Evolutionary conservation across 2,888 invertebrate species (phyloP).

Genomic region (Deilephila porcellus): DNA sequence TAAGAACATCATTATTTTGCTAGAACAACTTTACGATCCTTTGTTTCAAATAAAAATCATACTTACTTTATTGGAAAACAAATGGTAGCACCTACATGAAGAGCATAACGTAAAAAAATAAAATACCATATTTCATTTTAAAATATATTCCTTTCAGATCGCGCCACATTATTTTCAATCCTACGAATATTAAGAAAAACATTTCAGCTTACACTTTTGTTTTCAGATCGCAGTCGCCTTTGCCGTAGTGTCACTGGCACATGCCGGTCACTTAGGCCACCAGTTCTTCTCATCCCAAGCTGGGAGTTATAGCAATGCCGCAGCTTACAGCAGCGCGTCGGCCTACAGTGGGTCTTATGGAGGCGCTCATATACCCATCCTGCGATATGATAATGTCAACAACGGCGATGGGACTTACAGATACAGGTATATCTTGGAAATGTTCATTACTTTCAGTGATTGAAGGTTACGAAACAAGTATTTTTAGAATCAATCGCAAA

Average conservation of each 20-base stretch:
- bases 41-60: no score
- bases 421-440: conserved; percentile 76
- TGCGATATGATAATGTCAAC: conserved; percentile 85
- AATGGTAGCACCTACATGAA: no score
- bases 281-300: conserved; percentile 44
- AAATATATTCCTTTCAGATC: no score
- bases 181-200: no score
- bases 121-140: no score
- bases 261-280: conserved; percentile 54
- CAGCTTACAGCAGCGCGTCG: conserved; percentile 37
- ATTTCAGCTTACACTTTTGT: conserved; percentile 8
- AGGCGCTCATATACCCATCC: conserved; percentile 82
- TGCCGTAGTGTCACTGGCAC: conserved; percentile 49
- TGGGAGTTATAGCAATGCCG: conserved; percentile 49
- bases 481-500: no score
- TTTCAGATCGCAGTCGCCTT: conserved; percentile 54
- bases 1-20: no score
- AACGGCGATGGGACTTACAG: conserved; percentile 86
- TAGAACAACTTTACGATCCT: no score
- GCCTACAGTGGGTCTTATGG: conserved; percentile 50
- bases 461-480: no score
- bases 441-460: no score
- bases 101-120: no score
- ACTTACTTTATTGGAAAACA: no score
- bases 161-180: neutral